phyloP scores from a whole-genome alignment of 2,888 invertebrate genomes.

The Dorcus hopei region DNA sequence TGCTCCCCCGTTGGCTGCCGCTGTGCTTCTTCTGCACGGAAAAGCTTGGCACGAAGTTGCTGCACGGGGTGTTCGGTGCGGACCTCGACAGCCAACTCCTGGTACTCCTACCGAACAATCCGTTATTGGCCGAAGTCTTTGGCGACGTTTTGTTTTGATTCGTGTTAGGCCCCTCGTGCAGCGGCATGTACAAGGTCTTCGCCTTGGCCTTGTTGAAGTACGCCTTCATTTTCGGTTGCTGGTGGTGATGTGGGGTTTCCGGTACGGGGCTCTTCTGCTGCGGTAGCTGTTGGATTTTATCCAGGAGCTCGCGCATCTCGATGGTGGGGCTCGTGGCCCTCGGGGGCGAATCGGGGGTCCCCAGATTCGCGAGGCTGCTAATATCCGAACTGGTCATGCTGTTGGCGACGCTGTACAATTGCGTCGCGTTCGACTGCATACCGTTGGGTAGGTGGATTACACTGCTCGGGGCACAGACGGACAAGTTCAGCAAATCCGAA shows the following conservation, averaged over 20 bases:
- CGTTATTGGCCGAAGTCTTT: conserved; percentile 12
- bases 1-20: conserved; percentile 53
- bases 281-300: conserved; percentile 67
- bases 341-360: conserved; percentile 72
- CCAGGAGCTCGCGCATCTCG: conserved; percentile 69
- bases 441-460: conserved; percentile 35
- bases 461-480: conserved; percentile 43
- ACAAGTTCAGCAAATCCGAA: conserved; percentile 45
- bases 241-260: conserved; percentile 27
- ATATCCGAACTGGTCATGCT: conserved; percentile 60
- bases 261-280: conserved; percentile 50
- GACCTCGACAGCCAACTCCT: conserved; percentile 68
- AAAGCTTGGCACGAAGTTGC: conserved; percentile 65
- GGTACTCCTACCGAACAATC: conserved; percentile 13
- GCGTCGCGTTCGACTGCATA: conserved; percentile 32
- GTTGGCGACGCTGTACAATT: conserved; percentile 44
- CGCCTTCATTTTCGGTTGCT: conserved; percentile 29
- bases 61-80: conserved; percentile 76
- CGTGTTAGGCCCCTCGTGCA: conserved; percentile 44
- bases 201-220: conserved; percentile 57
- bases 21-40: conserved; percentile 50
- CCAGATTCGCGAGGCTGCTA: conserved; percentile 65
- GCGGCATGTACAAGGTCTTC: conserved; percentile 69
- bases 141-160: conserved; percentile 31
- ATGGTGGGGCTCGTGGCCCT: conserved; percentile 79